A percentile compares a stretch with the other conserved stretches of the same genome.
Evolutionary conservation across 92 coral and sea anemone species (phyloP).

Genomic region (Micromussa lordhowensis): DNA sequence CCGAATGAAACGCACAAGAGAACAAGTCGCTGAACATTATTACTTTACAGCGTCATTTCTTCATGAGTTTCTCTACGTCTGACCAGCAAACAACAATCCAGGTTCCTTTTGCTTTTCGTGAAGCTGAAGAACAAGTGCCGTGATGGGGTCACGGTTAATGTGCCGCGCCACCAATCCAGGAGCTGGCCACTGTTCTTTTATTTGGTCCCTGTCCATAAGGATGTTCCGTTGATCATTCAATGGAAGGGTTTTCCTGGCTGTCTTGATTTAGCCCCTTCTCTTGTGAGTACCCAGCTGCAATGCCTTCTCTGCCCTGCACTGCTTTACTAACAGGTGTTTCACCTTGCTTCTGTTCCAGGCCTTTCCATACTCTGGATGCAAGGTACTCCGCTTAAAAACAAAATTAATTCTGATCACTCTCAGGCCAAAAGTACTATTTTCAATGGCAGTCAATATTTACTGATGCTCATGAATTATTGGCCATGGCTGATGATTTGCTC

Average conservation of each 20-base stretch:
- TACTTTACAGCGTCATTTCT: background rate
- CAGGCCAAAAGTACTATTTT: background rate
- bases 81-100: background rate
- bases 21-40: background rate
- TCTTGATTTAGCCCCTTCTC: conserved; percentile 47
- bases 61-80: background rate
- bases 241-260: conserved; percentile 13
- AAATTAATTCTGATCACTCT: background rate
- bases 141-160: background rate
- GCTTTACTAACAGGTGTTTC: conserved; percentile 80
- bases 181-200: background rate
- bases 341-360: conserved; percentile 84
- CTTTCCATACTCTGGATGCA: conserved; percentile 89
- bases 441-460: background rate
- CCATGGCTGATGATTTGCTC: background rate
- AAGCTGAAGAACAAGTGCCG: background rate
- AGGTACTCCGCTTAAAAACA: conserved; percentile 86
- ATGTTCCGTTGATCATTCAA: background rate
- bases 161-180: background rate
- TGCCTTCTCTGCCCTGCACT: conserved; percentile 84
- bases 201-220: background rate
- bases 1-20: background rate
- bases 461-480: background rate
- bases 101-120: background rate
- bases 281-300: conserved; percentile 86